These are phyloP conservation scores for Aeoliscus strigatus DNA, from an alignment of 2,797 vertebrate species.

Conservation along the genomic window DNA sequence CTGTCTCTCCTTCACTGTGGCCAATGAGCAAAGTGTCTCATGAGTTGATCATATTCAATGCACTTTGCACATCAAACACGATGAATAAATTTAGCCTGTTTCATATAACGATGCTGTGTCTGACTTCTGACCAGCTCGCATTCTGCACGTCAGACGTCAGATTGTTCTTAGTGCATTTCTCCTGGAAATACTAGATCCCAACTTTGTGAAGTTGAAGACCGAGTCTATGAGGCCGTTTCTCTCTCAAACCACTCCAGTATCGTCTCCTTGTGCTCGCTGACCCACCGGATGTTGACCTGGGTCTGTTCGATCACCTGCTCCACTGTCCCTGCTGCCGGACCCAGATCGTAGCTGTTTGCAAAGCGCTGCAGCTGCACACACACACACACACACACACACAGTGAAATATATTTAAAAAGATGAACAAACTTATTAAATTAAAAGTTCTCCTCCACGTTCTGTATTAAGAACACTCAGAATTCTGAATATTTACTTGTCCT, in stretches of 20 bases:
- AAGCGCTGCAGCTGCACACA: slow-evolving; percentile 77
- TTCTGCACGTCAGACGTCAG: background rate
- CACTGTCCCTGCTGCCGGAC: slow-evolving; percentile 37
- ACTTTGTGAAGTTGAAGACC: background rate
- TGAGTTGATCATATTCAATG: background rate
- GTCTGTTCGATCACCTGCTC: slow-evolving; percentile 84
- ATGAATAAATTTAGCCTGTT: slow-evolving; percentile 20
- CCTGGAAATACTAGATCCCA: too few species aligned
- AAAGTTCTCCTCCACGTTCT: too few species aligned
- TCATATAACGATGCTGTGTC: too few species aligned
- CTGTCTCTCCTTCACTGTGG: too few species aligned
- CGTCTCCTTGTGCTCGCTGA: slow-evolving; percentile 66
- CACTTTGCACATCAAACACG: slow-evolving; percentile 1
- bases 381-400: slow-evolving; percentile 22
- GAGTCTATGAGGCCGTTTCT: slow-evolving; percentile 10
- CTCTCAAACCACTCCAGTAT: slow-evolving; percentile 78
- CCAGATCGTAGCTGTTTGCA: slow-evolving; percentile 40
- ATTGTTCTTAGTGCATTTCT: too few species aligned
- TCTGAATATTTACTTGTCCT: too few species aligned
- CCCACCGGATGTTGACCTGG: slow-evolving; percentile 86
- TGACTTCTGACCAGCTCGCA: background rate
- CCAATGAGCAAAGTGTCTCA: too few species aligned
- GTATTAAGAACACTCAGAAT: too few species aligned
- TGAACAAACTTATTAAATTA: too few species aligned
- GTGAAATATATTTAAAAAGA: too few species aligned